Percentiles rank a stretch among this genome's conserved stretches.
These are phyloP conservation scores for Pedicia rivosa DNA, from an alignment of 2,888 invertebrate species.

Conservation along the genomic window DNA sequence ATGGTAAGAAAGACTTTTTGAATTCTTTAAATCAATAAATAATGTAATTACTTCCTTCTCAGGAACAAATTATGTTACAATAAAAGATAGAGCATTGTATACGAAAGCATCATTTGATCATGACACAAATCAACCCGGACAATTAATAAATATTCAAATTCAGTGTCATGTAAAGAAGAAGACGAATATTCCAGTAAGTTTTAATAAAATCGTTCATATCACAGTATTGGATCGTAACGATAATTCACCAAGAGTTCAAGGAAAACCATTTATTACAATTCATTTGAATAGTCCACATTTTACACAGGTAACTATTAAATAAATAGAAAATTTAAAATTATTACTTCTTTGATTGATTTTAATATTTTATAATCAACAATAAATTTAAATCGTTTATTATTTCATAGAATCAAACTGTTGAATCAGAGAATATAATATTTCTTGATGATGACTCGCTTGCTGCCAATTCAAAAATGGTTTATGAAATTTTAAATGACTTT, in stretches of 20 bases:
- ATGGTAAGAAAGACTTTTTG: conserved; percentile 22
- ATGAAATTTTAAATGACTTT: conserved; percentile 23
- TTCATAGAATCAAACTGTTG: conserved; percentile 21
- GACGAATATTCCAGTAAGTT: conserved; percentile 9
- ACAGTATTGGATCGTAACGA: conserved; percentile 77
- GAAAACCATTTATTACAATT: conserved; percentile 24
- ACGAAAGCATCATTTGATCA: conserved; percentile 31
- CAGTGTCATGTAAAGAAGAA: conserved; percentile 31
- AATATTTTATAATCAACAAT: too few relatives aligned
- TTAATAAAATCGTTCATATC: conserved; percentile 20
- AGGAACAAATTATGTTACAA: conserved; percentile 28
- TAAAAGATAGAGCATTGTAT: conserved; percentile 27
- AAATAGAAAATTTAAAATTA: neutral
- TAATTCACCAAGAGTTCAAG: conserved; percentile 62
- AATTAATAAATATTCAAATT: conserved; percentile 23
- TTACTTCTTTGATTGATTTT: neutral
- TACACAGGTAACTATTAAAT: conserved; percentile 18
- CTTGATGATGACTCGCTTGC: conserved; percentile 25
- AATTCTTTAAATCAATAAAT: neutral
- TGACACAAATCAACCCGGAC: conserved; percentile 28
- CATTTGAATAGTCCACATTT: conserved; percentile 24
- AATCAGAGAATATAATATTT: conserved; percentile 23
- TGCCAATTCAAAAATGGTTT: conserved; percentile 22
- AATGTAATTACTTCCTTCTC: conserved; percentile 6
- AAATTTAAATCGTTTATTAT: neutral